Base-by-base conservation (phyloP, 2,888 invertebrate species). In the Ligdia adustata region DNA sequence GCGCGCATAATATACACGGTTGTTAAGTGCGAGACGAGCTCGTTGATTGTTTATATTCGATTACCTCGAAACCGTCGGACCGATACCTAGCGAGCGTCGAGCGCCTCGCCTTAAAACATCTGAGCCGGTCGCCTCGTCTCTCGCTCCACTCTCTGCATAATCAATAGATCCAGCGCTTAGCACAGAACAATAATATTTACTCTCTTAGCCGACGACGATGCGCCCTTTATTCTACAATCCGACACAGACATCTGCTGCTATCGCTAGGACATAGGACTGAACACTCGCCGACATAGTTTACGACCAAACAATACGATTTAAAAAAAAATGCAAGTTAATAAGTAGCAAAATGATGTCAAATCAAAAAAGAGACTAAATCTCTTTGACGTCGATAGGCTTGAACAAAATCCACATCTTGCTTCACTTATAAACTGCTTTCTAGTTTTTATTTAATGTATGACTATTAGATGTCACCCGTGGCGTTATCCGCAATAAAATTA, bases 31-130 rank as follows among this genome's bases (percentile, higher is more conserved):
- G 60, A 64, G 62, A 57, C 54, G 66, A 65, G 61, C 69, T 66
- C 66, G 68, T 71, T 69, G 64, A 75, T 77, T 76, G 70, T 76
- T 76, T 77, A 69, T 70, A 72, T 76, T 77, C 75, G 70, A 75
- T 75, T 75, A 75, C 67, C 61, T 67, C 57, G 46, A 65, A 69
- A 69, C 64, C 68, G 64, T 66, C 64, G 64, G 67, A 66, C 66
- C 71, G 65, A 66, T 73, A 56, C 72, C 58, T 45, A 60, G 49
- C 50, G 53, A 48, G 55, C 55, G 61, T 62, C 66, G 58, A 51
- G 54, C 55, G 56, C 50, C 44, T 49, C 48, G 57, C 59, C 70
- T 69, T 63, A 64, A 70, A 72, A 65, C 64, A 67, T 67, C 67
- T 61, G 43, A 64, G 64, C 57, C 61, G 61, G 60, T 68, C 59